Percentiles rank a stretch among this genome's conserved stretches.
Conservation (phyloP, 2,888 invertebrate species). For the Cephalotes varians region DNA sequence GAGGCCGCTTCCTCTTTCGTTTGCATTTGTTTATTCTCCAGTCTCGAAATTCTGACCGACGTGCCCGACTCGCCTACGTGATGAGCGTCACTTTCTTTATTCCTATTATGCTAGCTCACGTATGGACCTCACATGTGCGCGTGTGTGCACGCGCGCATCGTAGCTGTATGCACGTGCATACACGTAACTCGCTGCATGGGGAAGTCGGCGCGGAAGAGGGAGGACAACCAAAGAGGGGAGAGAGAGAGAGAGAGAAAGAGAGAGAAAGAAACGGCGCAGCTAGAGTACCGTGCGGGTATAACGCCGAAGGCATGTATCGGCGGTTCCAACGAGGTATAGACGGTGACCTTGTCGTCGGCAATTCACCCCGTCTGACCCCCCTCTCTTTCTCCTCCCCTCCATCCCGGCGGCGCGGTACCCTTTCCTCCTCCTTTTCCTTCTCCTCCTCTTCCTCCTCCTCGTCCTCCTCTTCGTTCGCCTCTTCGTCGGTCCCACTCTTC, state of each 20-base stretch:
- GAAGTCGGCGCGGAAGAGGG: conserved; percentile 31
- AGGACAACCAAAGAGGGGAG: conserved; percentile 11
- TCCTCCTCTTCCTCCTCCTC: conserved; percentile 43
- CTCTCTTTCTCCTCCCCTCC: conserved; percentile 61
- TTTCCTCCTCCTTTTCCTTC: conserved; percentile 61
- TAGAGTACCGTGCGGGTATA: conserved; percentile 79
- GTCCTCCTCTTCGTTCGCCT: conserved; percentile 57
- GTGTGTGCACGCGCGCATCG: conserved; percentile 50
- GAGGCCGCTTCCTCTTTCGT: background rate
- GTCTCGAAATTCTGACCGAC: conserved; percentile 44
- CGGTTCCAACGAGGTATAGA: conserved; percentile 81
- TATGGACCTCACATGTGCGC: conserved; percentile 52
- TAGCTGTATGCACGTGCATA: conserved; percentile 61
- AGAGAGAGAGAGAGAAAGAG: background rate
- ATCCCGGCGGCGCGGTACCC: conserved; percentile 56
- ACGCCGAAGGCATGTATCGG: conserved; percentile 79
- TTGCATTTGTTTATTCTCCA: conserved; percentile 16
- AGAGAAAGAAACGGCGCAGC: conserved; percentile 66
- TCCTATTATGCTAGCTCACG: conserved; percentile 78
- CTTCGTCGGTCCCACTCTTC: conserved; percentile 59
- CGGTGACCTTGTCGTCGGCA: conserved; percentile 85
- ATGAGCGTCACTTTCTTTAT: conserved; percentile 81
- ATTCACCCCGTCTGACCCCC: conserved; percentile 84
- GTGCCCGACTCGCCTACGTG: conserved; percentile 41
- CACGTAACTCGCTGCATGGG: conserved; percentile 35